A percentile compares a stretch with the other conserved stretches of the same genome.
phyloP scores from a whole-genome alignment of 2,888 invertebrate species.

The Volucella bombylans region DNA sequence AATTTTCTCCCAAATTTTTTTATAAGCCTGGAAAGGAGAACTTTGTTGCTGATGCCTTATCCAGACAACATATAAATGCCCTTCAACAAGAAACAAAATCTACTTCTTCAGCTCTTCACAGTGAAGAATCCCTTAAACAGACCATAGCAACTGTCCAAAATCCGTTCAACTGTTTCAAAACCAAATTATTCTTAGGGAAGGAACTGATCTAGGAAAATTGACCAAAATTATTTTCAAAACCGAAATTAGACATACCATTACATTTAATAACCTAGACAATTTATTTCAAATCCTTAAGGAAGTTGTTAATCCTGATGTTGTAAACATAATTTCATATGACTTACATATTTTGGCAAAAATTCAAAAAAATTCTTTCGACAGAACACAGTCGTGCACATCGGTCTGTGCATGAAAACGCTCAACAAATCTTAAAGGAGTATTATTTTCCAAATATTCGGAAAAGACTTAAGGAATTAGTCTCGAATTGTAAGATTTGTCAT shows the following conservation, averaged over 20 bases:
- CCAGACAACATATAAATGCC: slow-evolving; percentile 25
- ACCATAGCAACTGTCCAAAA: slow-evolving; percentile 10
- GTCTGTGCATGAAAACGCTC: neutral
- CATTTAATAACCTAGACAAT: slow-evolving; percentile 14
- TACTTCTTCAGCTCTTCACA: slow-evolving; percentile 12
- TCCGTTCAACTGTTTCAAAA: slow-evolving; percentile 34
- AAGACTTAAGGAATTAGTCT: too few relatives aligned
- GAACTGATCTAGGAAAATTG: neutral
- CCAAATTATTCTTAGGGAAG: slow-evolving; percentile 14
- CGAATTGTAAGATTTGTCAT: too few relatives aligned
- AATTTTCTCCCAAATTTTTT: slow-evolving; percentile 42
- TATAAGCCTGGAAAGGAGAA: slow-evolving; percentile 33
- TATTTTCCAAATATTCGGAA: neutral
- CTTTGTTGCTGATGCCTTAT: slow-evolving; percentile 18
- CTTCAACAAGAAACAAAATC: slow-evolving; percentile 1
- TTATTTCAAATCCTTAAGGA: slow-evolving; percentile 16
- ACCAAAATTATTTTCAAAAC: slow-evolving; percentile 63
- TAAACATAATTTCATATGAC: slow-evolving; percentile 54
- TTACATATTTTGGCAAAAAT: slow-evolving; percentile 48
- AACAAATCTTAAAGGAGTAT: slow-evolving; percentile 1
- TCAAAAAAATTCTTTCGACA: slow-evolving; percentile 35
- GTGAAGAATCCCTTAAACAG: neutral
- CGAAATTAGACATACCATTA: slow-evolving; percentile 35
- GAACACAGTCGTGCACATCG: slow-evolving; percentile 41
- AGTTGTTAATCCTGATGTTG: slow-evolving; percentile 23